Evolutionary conservation across 2,888 invertebrate genomes (phyloP).

Genomic region (Andrena hattorfiana): DNA sequence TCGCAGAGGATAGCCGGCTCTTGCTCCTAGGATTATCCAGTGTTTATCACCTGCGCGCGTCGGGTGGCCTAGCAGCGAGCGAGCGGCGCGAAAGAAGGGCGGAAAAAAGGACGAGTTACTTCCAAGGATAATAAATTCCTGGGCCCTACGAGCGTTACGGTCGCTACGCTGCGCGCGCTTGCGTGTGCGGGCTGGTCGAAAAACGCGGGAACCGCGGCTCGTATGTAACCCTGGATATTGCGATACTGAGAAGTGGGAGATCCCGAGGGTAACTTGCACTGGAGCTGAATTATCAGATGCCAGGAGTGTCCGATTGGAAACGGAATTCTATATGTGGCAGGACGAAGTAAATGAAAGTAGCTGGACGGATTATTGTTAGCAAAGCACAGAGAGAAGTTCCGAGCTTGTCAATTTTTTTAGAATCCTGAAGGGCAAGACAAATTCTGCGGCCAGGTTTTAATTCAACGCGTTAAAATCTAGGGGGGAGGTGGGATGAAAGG

Average conservation of each 20-base stretch:
- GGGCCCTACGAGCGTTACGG: not conserved
- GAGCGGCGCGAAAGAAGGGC: conserved; percentile 18
- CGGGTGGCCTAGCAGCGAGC: conserved; percentile 26
- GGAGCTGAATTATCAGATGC: too few species aligned
- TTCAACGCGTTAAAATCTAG: too few species aligned
- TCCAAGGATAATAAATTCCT: conserved; percentile 40
- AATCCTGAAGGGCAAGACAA: too few species aligned
- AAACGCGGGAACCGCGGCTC: not conserved
- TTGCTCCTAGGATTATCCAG: conserved; percentile 48
- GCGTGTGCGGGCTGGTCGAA: not conserved
- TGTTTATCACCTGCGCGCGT: conserved; percentile 49
- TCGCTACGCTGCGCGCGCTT: not conserved
- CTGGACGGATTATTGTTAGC: too few species aligned
- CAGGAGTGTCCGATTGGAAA: too few species aligned
- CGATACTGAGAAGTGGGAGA: not conserved
- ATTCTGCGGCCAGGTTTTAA: too few species aligned
- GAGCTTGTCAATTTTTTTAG: too few species aligned
- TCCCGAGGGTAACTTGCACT: not conserved
- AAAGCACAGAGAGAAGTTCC: too few species aligned
- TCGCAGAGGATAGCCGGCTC: conserved; percentile 18
- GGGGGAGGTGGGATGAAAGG: too few species aligned
- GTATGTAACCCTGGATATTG: conserved; percentile 14
- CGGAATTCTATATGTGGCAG: too few species aligned
- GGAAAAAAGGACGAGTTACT: conserved; percentile 32
- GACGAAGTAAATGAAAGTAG: too few species aligned